Evolutionary conservation across 2,888 invertebrate genomes (phyloP).

Genomic region (Alviniconcha strummeri): DNA sequence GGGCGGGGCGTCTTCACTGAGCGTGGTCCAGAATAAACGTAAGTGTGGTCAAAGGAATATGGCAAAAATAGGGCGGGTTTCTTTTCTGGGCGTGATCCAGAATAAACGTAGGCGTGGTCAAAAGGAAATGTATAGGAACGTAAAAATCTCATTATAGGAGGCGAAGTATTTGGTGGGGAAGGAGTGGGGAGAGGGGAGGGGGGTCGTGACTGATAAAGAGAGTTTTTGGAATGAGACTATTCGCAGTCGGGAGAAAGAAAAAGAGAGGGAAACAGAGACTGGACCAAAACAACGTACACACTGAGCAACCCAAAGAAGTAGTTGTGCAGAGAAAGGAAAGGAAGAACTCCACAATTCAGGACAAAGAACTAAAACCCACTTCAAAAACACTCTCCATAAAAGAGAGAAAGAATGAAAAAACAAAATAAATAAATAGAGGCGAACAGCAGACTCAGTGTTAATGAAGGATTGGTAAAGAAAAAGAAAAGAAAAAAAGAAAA

Average conservation of each 20-base stretch:
- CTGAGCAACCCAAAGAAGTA: constrained; percentile 8
- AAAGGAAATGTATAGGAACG: background rate
- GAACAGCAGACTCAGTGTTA: constrained; percentile 3
- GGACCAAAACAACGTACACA: background rate
- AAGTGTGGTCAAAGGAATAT: too few relatives aligned
- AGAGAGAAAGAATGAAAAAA: constrained; percentile 3
- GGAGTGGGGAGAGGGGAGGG: too few relatives aligned
- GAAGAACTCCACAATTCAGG: constrained; percentile 4
- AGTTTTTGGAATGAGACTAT: too few relatives aligned
- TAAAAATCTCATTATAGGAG: too few relatives aligned
- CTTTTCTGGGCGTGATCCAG: too few relatives aligned
- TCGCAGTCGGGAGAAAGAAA: background rate
- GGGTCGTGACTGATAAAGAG: too few relatives aligned
- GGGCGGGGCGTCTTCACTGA: too few relatives aligned
- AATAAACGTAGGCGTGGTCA: too few relatives aligned
- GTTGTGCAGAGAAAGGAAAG: constrained; percentile 30
- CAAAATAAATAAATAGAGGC: background rate
- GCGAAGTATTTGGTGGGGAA: background rate
- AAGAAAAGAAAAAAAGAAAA: too few relatives aligned
- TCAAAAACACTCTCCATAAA: constrained; percentile 2
- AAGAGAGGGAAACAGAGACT: background rate
- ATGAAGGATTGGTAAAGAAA: background rate
- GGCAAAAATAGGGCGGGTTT: too few relatives aligned
- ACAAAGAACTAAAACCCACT: background rate
- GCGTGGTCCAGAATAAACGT: too few relatives aligned